These are phyloP conservation scores for Trissolcus brochymenae DNA, from an alignment of 2,888 invertebrate genomes.

Conservation along the genomic window DNA sequence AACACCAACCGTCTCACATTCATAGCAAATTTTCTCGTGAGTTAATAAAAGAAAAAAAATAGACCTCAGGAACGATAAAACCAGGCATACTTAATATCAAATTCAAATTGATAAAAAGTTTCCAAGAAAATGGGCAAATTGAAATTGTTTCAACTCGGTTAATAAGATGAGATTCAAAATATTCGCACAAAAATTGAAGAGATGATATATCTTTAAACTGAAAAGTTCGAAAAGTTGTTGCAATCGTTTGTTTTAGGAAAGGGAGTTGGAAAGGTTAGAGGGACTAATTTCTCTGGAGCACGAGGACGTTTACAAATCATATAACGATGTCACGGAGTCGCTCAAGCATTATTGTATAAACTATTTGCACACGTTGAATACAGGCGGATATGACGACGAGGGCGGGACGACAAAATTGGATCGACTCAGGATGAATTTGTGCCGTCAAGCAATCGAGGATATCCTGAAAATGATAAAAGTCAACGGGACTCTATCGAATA, in stretches of 20 bases:
- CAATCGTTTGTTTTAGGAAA: conserved; percentile 66
- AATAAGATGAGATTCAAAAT: neutral
- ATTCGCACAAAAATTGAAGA: too few species aligned
- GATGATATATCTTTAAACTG: too few species aligned
- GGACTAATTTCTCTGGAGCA: conserved; percentile 68
- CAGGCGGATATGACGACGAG: conserved; percentile 62
- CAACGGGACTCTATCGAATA: conserved; percentile 68
- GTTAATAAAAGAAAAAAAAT: conserved; percentile 49
- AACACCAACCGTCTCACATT: conserved; percentile 82
- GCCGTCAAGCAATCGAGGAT: conserved; percentile 65
- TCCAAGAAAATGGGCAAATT: neutral
- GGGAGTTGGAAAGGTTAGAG: conserved; percentile 73
- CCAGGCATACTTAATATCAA: conserved; percentile 12
- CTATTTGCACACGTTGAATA: conserved; percentile 73
- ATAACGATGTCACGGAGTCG: conserved; percentile 67
- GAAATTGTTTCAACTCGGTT: neutral
- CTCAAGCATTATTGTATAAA: conserved; percentile 69
- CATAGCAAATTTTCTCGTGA: conserved; percentile 81
- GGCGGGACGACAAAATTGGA: conserved; percentile 70
- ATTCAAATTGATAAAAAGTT: conserved; percentile 25
- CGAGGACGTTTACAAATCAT: conserved; percentile 65
- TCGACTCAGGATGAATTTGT: conserved; percentile 68
- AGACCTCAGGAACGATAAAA: conserved; percentile 23
- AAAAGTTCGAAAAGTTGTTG: too few species aligned
- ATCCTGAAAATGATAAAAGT: conserved; percentile 67